A percentile compares a stretch with the other conserved stretches of the same genome.
phyloP scores from a whole-genome alignment of 1,140 invertebrate genomes.

The Tenebrio molitor region DNA sequence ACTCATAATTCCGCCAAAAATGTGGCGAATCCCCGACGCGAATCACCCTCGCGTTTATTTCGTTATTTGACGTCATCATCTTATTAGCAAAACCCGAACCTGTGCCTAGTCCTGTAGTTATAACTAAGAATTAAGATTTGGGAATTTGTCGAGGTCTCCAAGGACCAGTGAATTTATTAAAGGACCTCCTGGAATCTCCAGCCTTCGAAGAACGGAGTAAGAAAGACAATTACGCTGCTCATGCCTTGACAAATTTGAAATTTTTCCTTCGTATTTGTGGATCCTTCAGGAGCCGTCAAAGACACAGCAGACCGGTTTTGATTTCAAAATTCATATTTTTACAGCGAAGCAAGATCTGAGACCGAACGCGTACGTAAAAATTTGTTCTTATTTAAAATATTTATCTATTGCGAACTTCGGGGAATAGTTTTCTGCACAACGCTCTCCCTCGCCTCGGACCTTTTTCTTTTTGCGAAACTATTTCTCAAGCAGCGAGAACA shows the following conservation, averaged over 20 bases:
- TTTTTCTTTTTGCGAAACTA: slow-evolving; percentile 20
- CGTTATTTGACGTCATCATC: slow-evolving; percentile 1
- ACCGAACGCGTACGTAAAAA: too few relatives aligned
- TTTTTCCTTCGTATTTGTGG: not conserved
- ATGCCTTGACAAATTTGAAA: not conserved
- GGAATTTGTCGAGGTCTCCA: not conserved
- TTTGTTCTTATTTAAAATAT: too few relatives aligned
- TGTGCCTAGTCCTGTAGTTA: not conserved
- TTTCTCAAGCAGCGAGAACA: slow-evolving; percentile 18
- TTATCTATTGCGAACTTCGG: too few relatives aligned
- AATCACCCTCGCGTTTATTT: slow-evolving; percentile 13
- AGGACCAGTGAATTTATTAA: slow-evolving; percentile 17
- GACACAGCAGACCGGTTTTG: not conserved
- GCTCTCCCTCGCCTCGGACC: not conserved
- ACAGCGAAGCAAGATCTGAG: too few relatives aligned
- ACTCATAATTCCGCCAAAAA: slow-evolving; percentile 20
- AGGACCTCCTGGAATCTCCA: not conserved
- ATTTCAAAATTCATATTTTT: slow-evolving; percentile 13
- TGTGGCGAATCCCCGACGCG: not conserved
- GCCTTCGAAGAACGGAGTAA: not conserved
- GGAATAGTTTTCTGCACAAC: slow-evolving; percentile 20
- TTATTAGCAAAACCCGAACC: not conserved
- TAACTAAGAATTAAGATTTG: slow-evolving; percentile 19
- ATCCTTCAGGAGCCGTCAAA: too few relatives aligned
- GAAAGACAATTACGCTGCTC: not conserved